A percentile compares a stretch with the other conserved stretches of the same genome.
Evolutionary conservation across 1,140 invertebrate genomes (phyloP).

Genomic region (Bursaphelenchus mucronatus): DNA sequence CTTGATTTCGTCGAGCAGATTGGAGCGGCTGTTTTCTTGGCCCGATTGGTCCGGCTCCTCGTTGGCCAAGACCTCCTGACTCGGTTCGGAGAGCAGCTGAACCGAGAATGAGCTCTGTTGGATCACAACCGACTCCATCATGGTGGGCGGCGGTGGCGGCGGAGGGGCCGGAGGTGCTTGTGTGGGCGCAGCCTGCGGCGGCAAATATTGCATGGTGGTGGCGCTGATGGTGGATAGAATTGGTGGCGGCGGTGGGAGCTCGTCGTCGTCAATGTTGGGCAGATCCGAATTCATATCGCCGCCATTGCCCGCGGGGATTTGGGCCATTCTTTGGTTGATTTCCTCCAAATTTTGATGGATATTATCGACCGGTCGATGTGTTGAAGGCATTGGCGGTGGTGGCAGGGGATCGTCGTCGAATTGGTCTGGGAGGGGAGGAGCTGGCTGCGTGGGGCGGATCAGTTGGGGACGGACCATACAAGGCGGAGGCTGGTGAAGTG

Average conservation of each 20-base stretch:
- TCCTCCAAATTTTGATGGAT: not conserved
- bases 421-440: not conserved
- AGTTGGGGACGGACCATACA: constrained; percentile 24
- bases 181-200: constrained; percentile 7
- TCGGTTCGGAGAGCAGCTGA: not conserved
- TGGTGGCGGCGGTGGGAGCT: constrained; percentile 40
- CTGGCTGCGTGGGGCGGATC: not conserved
- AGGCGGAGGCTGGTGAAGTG: constrained; percentile 10
- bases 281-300: not conserved
- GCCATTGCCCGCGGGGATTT: constrained; percentile 7
- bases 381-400: constrained; percentile 21
- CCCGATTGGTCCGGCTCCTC: not conserved
- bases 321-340: constrained; percentile 8
- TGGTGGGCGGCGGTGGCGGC: not conserved
- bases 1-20: constrained; percentile 51
- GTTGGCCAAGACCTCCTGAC: not conserved
- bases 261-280: constrained; percentile 32
- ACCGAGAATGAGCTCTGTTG: constrained; percentile 3
- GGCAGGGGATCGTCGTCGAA: constrained; percentile 20
- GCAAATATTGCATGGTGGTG: not conserved
- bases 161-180: constrained; percentile 13
- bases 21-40: constrained; percentile 6
- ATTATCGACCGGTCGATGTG: constrained; percentile 18
- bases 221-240: constrained; percentile 13
- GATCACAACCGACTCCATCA: not conserved